Conservation (phyloP, 92 coral and sea anemone genomes). For the Palythoa heliodiscus region DNA sequence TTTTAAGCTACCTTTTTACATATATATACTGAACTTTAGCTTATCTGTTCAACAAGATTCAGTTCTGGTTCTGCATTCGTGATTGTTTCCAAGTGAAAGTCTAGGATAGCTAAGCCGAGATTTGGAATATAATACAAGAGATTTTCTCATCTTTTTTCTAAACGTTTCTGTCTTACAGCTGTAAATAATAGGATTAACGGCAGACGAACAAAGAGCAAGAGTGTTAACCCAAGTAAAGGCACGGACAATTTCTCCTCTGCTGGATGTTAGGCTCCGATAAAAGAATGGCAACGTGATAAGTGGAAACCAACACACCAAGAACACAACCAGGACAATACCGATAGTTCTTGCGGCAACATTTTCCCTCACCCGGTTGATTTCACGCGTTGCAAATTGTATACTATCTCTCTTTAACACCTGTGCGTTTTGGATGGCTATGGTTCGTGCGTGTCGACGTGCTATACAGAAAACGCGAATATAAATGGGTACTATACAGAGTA, state of each 20-base stretch:
- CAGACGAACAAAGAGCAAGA: conserved; percentile 85
- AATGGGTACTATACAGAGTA: conserved; percentile 73
- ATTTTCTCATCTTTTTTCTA: conserved; percentile 53
- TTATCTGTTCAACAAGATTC: background rate
- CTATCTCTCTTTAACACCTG: conserved; percentile 53
- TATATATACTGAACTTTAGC: background rate
- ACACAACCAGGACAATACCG: conserved; percentile 73
- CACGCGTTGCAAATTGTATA: conserved; percentile 46
- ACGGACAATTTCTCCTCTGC: conserved; percentile 40
- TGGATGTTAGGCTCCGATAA: conserved; percentile 49
- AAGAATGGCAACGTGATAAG: conserved; percentile 71
- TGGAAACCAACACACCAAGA: conserved; percentile 92
- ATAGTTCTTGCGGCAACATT: conserved; percentile 85
- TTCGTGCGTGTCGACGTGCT: conserved; percentile 86
- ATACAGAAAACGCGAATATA: conserved; percentile 79
- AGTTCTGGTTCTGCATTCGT: conserved; percentile 1
- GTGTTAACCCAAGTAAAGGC: conserved; percentile 87
- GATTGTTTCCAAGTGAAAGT: conserved; percentile 6
- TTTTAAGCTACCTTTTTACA: too few species aligned
- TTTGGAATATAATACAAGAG: background rate
- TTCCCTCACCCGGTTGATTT: conserved; percentile 57
- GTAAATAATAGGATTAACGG: conserved; percentile 85
- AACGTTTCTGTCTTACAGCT: conserved; percentile 75
- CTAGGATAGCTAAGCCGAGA: background rate
- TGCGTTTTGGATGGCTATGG: conserved; percentile 61